Base-by-base conservation (phyloP, 35 echinoderm and acorn worm genomes). In the Eucidaris tribuloides region DNA sequence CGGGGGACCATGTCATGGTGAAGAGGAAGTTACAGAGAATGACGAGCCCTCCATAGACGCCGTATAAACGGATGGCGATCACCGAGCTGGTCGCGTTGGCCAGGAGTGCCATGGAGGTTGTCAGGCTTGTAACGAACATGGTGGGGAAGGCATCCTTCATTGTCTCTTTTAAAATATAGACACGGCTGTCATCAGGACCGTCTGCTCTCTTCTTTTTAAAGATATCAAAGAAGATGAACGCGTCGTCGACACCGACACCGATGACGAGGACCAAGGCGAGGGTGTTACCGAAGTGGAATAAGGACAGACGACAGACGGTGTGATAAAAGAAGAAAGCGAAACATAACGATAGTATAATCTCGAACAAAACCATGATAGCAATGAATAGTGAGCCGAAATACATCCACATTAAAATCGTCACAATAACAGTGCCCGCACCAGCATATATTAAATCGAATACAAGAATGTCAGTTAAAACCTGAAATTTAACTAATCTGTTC, bases 161-260 rank as follows among this genome's bases (percentile, higher is more conserved):
- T 17, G 90, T 57, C 65, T 92, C 65, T 17, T 63, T 33, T 3
- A 91, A 54, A 11, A 85, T 46, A 17, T 64, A 32, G 20, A 62
- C 27, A 0, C 43, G 41, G 24, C 24, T 44, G 7, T 27, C 41
- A 74, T 74, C 41, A 9, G 68, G 68, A 42, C 44, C 22, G 11
- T 44, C 44, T 44, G 28, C 44, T 36, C 68, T 42, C n/a, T 17
- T 43, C 20, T 89, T 83, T 29, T 66, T 61, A 82, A 81, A 93
- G 18, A 97, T 76, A 71, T 93, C 94, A 33, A 82, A 65, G 79
- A 84, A 93, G 3, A 97, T 87, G 42, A 97, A 97, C 11, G 94
- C 83, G 74, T 97, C 94, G 39, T 97, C 94, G 43, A 90, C 94
- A 14, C 94, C 94, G 18, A 97, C 85, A 0, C 86, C 94, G 24